Conservation (phyloP, 2,888 invertebrate genomes). For the Mayetiola destructor region DNA sequence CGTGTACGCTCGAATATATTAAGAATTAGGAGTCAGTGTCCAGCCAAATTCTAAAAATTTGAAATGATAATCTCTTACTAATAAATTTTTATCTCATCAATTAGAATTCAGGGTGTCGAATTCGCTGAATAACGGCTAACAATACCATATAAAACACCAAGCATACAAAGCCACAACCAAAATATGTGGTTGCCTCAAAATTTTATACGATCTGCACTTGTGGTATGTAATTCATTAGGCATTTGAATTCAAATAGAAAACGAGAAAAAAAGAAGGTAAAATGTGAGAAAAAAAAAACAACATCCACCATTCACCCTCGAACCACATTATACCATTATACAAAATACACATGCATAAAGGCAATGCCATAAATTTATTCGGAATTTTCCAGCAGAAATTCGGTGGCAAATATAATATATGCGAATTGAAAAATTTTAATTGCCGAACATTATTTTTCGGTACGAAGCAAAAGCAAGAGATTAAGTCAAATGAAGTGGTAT, state of each 20-base stretch:
- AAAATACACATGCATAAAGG: not conserved
- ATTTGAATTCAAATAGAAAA: not conserved
- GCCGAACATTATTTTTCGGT: not conserved
- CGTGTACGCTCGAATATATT: too few relatives aligned
- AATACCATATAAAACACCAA: too few relatives aligned
- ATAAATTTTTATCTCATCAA: too few relatives aligned
- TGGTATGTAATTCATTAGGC: not conserved
- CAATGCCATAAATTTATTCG: not conserved
- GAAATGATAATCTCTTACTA: too few relatives aligned
- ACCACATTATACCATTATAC: too few relatives aligned
- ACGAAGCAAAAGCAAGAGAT: not conserved
- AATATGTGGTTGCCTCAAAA: not conserved
- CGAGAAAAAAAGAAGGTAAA: not conserved
- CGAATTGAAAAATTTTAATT: constrained; percentile 4
- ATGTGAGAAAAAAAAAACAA: not conserved
- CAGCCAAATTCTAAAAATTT: too few relatives aligned
- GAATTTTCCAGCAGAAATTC: not conserved
- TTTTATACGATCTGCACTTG: not conserved
- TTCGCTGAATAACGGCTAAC: too few relatives aligned
- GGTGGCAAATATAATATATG: not conserved
- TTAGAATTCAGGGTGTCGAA: too few relatives aligned
- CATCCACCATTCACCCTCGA: too few relatives aligned
- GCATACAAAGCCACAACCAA: too few relatives aligned
- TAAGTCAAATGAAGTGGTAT: constrained; percentile 4
- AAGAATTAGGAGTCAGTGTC: too few relatives aligned